These are phyloP conservation scores for Caenorhabditis elegans DNA, from an alignment of 1,140 invertebrate species.

Conservation along the genomic window WBcel235 BX284605.5:13659501-13660000, in stretches of 20 bases:
- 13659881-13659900: neutral
- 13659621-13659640: neutral
- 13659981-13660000: neutral
- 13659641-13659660: neutral
- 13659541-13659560: neutral
- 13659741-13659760: constrained; percentile 8
- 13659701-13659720: too few species aligned
- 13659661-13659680: too few species aligned
- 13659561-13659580: too few species aligned
- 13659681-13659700: too few species aligned
- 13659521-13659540: neutral
- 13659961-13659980: neutral
- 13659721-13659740: neutral
- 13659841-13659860: neutral
- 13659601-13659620: too few species aligned
- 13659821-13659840: neutral
- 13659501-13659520: neutral
- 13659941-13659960: neutral
- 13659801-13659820: neutral
- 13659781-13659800: neutral
- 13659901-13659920: neutral
- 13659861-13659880: neutral
- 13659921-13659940: neutral
- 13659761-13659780: neutral
- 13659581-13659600: too few species aligned